Evolutionary conservation across 1,140 invertebrate genomes (phyloP).

Genomic region (Drosophila burlai): DNA sequence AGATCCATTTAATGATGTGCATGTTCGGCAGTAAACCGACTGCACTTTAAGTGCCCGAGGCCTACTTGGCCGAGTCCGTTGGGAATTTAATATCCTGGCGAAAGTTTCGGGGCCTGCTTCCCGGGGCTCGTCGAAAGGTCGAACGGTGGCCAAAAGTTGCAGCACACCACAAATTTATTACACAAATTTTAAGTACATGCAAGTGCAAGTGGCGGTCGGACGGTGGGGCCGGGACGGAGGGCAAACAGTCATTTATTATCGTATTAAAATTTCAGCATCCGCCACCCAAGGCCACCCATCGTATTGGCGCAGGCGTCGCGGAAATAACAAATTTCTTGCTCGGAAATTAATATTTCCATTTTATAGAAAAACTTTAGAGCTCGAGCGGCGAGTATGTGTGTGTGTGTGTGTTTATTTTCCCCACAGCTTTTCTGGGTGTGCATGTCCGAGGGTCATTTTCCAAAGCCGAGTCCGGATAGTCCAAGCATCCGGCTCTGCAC

Average conservation of each 20-base stretch:
- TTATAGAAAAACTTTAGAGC: slow-evolving; percentile 74
- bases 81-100: slow-evolving; percentile 54
- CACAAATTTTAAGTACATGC: slow-evolving; percentile 49
- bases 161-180: slow-evolving; percentile 63
- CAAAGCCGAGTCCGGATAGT: slow-evolving; percentile 41
- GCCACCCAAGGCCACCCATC: slow-evolving; percentile 9
- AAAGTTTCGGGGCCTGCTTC: slow-evolving; percentile 42
- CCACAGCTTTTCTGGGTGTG: slow-evolving; percentile 21
- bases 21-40: slow-evolving; percentile 25
- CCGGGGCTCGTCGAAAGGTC: slow-evolving; percentile 44
- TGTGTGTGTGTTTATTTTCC: slow-evolving; percentile 25
- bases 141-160: slow-evolving; percentile 54
- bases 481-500: slow-evolving; percentile 50
- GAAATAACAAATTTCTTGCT: slow-evolving; percentile 83
- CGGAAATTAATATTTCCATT: slow-evolving; percentile 83
- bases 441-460: slow-evolving; percentile 60
- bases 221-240: background rate
- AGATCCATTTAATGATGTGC: slow-evolving; percentile 57
- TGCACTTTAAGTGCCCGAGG: slow-evolving; percentile 28
- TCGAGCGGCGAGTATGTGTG: slow-evolving; percentile 2
- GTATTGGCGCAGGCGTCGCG: slow-evolving; percentile 63
- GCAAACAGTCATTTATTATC: slow-evolving; percentile 71
- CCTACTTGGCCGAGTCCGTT: slow-evolving; percentile 6
- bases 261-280: slow-evolving; percentile 70
- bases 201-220: slow-evolving; percentile 23